Base-by-base conservation (phyloP, 1,140 invertebrate species). In the Neodiprion lecontei region DNA sequence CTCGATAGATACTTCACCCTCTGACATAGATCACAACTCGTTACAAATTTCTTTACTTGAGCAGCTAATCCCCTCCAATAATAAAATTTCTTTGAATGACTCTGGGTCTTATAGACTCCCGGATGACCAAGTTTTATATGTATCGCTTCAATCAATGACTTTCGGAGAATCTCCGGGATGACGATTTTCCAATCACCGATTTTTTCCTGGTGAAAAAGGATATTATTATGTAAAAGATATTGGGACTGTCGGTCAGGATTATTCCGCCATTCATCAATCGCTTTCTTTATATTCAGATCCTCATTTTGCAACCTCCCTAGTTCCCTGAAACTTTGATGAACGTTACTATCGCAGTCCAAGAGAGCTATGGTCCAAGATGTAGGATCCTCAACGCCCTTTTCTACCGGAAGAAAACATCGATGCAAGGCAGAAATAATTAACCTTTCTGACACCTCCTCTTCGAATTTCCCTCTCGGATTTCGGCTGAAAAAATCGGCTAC, bases 21-120 rank as follows among this genome's bases (percentile, higher is more conserved):
- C 61, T 78, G 77, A 70, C 77, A 79, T 9, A 76, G 1, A 73
- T 79, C 77, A 65, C 77, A 77, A 28, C 12, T 12, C 53, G 11
- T 65, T 17, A 76, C 66, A 17, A 17, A 17, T 17, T 17, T 17
- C 17, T 17, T 17, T 17, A 17, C 17, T 17, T 17, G 17, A 17
- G 9, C 40, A 67, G 40, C 28, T 48, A 17, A 77, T 78, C 47
- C 14, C 67, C 67, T 23, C 75, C 75, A 78, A 72, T 53, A 77
- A 47, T 70, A 77, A 78, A 50, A 75, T 28, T 65, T 11, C 47
- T 23, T 73, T 53, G 78, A 12, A 48, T 75, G 70, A 23, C 21
- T 61, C 23, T 61, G 69, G 0, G 75, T 73, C 69, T 80, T 78
- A 50, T 73, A 77, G 0, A 71, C n/a, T 9, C 77, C 77, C 9